These are phyloP conservation scores for Neotoma lepida DNA, from an alignment of 2,113 vertebrate species.

Conservation along the genomic window DNA sequence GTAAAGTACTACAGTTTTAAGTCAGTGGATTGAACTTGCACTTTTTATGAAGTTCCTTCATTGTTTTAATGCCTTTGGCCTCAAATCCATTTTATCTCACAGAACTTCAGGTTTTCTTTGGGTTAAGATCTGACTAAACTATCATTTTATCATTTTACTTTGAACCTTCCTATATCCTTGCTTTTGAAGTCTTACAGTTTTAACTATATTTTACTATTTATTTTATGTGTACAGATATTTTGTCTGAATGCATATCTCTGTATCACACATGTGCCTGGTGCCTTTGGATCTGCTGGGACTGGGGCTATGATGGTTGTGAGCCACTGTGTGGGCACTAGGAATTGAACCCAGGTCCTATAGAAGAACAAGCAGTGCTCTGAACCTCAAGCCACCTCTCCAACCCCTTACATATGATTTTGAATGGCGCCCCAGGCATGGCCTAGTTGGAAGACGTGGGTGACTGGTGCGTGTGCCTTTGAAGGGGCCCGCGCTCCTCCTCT, in stretches of 20 bases:
- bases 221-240: background rate
- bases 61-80: background rate
- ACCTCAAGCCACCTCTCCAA: background rate
- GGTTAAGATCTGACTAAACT: conserved; percentile 32
- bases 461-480: no score
- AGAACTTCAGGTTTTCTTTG: background rate
- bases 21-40: background rate
- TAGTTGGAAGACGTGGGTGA: background rate
- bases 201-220: background rate
- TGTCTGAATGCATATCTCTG: background rate
- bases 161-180: background rate
- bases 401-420: background rate
- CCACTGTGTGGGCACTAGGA: background rate
- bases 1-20: background rate
- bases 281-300: background rate
- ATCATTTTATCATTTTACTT: background rate
- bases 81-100: background rate
- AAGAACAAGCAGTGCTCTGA: background rate
- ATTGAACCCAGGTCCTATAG: background rate
- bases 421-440: background rate
- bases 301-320: background rate
- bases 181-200: background rate
- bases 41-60: background rate
- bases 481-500: no score
- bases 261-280: background rate